Base-by-base conservation (phyloP, 2,113 vertebrate genomes). In the Prolemur simus region DNA sequence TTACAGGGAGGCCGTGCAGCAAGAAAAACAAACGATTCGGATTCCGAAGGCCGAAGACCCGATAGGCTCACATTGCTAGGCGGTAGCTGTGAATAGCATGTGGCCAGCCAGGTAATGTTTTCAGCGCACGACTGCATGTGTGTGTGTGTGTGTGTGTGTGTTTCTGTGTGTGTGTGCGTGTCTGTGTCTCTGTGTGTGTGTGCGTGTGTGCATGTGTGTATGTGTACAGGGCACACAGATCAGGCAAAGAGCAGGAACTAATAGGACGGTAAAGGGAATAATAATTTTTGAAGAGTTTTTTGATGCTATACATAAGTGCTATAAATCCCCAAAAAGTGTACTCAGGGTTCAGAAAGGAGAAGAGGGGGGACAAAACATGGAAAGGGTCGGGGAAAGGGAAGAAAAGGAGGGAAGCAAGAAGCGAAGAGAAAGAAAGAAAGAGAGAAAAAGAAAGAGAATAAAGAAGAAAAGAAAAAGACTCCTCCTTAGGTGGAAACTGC, bases 271-370 rank as follows among this genome's bases (percentile, higher is more conserved):
- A 60, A 80, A 86, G 77, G 91, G 80, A 96, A 94, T 92, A 95
- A 92, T 80, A 95, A 74, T 95, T 96, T 87, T 96, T 96, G 96
- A 96, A 91, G 9, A 81, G 45, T 45, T 97, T 90, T 42, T 42
- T 42, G 1, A 96, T 94, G 42, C 87, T 95, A 64, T 71, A 12
- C 71, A 76, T 73, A 97, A 87, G 94, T 90, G 82, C 64, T 96
- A 15, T 85, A 97, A 97, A 96, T 96, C 95, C 95, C 93, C 96
- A 89, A 32, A 39, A 97, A 92, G 94, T 96, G 97, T 86, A 32
- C 74, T 47, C 64, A 89, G 84, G 2, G 47, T 92, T 97, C 64
- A 96, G 74, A 78, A 93, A 91, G 54, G 91, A 69, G 29, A 20
- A 17, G 1, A 4, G 2, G 8, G 8, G 21, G 4, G 5, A 8